Conservation (phyloP, 2,797 vertebrate species). For the Clarias pachynema region DNA sequence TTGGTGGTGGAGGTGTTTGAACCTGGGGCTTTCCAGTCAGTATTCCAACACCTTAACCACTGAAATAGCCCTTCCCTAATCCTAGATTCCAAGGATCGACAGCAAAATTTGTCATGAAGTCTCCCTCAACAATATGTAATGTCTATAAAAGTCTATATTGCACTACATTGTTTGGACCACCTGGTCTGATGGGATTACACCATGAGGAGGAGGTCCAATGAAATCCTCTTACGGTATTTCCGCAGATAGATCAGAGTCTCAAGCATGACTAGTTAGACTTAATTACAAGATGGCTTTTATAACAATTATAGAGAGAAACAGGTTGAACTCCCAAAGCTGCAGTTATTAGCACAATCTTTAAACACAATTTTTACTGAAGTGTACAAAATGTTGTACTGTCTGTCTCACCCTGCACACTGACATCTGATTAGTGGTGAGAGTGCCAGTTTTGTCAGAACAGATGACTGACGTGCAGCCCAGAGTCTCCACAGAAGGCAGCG, state of each 20-base stretch:
- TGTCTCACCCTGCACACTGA: conserved; percentile 77
- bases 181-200: not conserved
- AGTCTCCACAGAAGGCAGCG: conserved; percentile 80
- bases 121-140: not conserved
- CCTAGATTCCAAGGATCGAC: not conserved
- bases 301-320: not conserved
- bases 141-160: not conserved
- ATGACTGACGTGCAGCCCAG: conserved; percentile 81
- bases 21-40: too few relatives aligned
- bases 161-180: not conserved
- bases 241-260: not conserved
- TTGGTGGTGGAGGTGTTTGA: too few relatives aligned
- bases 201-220: not conserved
- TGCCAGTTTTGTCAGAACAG: conserved; percentile 82
- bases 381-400: not conserved
- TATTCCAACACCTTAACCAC: too few relatives aligned
- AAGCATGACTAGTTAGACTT: not conserved
- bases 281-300: not conserved
- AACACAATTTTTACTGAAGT: not conserved
- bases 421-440: conserved; percentile 83
- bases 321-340: not conserved
- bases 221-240: not conserved
- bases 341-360: not conserved
- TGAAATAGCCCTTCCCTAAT: too few relatives aligned
- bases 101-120: not conserved